Evolutionary conservation across 1,140 invertebrate genomes (phyloP).

Genomic region (Dreissena rostriformis): DNA sequence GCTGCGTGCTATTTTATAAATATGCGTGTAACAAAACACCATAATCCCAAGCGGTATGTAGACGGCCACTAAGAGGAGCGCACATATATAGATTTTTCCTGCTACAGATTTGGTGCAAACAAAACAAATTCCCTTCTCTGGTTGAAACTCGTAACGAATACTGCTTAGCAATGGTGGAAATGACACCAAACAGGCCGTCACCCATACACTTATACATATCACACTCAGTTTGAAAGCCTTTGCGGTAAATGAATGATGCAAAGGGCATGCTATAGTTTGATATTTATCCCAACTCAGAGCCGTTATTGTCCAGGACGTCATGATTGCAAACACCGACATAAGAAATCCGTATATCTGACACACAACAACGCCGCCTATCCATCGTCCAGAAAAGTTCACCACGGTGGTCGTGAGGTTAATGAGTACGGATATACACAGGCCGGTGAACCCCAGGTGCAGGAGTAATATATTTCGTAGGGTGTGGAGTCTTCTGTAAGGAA

Average conservation of each 20-base stretch:
- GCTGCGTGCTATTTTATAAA: constrained; percentile 70
- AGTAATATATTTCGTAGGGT: constrained; percentile 75
- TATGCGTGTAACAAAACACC: constrained; percentile 73
- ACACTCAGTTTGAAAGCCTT: constrained; percentile 69
- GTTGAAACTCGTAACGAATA: constrained; percentile 43
- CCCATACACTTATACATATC: constrained; percentile 72
- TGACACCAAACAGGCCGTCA: constrained; percentile 51
- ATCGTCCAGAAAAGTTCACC: constrained; percentile 64
- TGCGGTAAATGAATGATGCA: constrained; percentile 75
- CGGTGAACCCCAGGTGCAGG: constrained; percentile 71
- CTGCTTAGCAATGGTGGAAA: constrained; percentile 37
- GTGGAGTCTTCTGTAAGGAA: constrained; percentile 73
- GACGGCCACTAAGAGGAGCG: constrained; percentile 62
- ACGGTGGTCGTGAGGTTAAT: constrained; percentile 65
- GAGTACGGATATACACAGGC: constrained; percentile 64
- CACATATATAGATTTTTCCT: constrained; percentile 59
- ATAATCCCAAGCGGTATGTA: constrained; percentile 67
- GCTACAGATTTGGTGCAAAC: constrained; percentile 28
- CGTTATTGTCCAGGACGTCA: constrained; percentile 73
- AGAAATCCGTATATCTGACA: constrained; percentile 70
- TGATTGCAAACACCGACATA: constrained; percentile 62
- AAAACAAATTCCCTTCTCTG: constrained; percentile 54
- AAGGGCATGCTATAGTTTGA: constrained; percentile 74
- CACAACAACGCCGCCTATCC: constrained; percentile 63
- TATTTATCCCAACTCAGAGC: constrained; percentile 78